Conservation (phyloP, 1,140 invertebrate genomes). For the Branchinecta lindahli region DNA sequence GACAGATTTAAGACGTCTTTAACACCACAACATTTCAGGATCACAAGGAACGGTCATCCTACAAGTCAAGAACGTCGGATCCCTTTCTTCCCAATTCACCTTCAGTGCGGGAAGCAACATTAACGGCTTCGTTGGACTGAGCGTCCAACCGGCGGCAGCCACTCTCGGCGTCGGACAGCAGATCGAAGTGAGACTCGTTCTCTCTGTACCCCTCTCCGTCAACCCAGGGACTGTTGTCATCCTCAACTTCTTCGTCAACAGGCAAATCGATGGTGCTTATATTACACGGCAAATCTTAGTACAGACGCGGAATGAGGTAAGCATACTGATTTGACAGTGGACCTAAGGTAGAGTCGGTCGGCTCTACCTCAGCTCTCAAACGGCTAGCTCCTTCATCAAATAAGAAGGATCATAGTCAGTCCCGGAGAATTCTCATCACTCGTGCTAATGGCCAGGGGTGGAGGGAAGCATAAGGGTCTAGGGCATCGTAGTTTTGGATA, state of each 20-base stretch:
- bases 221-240: background rate
- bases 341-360: no score
- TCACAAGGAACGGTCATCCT: background rate
- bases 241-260: background rate
- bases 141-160: background rate
- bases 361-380: no score
- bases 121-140: background rate
- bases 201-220: background rate
- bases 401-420: no score
- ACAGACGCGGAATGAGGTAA: conserved; percentile 3
- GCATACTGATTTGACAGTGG: no score
- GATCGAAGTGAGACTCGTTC: background rate
- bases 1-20: no score
- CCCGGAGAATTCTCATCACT: no score
- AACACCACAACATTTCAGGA: background rate
- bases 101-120: background rate
- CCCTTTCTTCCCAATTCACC: background rate
- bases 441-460: no score
- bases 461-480: no score
- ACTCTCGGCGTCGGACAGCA: background rate
- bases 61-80: background rate
- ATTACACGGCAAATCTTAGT: background rate
- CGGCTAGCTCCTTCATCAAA: no score
- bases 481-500: no score
- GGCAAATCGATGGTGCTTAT: background rate